phyloP scores from a whole-genome alignment of 2,113 vertebrate species.

The Paradoxurus hermaphroditus region DNA sequence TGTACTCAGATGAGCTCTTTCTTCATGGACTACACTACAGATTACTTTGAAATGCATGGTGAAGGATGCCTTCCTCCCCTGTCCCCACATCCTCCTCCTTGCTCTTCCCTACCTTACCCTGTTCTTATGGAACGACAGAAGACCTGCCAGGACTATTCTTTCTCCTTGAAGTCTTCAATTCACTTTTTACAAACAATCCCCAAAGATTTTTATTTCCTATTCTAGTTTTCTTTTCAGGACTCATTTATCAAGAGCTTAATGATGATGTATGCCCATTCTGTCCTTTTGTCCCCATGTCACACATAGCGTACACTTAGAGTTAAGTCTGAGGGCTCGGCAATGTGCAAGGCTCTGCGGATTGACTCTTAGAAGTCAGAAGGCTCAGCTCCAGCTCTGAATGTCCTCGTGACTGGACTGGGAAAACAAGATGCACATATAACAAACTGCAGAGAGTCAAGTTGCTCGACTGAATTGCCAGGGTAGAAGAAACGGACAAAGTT shows the following conservation, averaged over 20 bases:
- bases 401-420: background rate
- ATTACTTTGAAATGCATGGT: conserved; percentile 19
- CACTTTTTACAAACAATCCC: background rate
- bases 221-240: background rate
- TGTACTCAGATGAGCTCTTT: conserved; percentile 34
- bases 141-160: background rate
- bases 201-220: background rate
- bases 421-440: background rate
- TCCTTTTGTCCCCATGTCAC: background rate
- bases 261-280: background rate
- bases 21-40: conserved; percentile 31
- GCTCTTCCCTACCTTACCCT: background rate
- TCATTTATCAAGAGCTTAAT: background rate
- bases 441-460: background rate
- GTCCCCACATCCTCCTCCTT: background rate
- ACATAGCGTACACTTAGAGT: fast-evolving
- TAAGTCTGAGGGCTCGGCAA: background rate
- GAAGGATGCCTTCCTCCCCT: background rate
- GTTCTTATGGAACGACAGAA: background rate
- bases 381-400: background rate
- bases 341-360: background rate
- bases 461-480: background rate
- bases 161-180: background rate
- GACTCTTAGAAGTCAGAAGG: background rate
- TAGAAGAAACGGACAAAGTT: background rate